phyloP scores from a whole-genome alignment of 2,113 vertebrate species.

The Tetrax tetrax region DNA sequence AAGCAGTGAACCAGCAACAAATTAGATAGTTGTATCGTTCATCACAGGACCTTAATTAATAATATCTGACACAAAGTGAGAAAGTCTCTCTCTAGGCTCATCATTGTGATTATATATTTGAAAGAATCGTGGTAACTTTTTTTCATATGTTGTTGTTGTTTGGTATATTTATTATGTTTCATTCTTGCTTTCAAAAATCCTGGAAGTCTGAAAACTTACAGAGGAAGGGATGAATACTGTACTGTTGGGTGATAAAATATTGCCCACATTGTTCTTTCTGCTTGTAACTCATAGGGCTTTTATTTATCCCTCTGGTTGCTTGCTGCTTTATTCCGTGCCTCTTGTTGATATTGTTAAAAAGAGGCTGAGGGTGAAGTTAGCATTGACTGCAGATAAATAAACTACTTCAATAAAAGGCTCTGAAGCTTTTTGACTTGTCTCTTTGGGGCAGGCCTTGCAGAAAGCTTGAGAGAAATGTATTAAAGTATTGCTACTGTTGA shows the following conservation, averaged over 20 bases:
- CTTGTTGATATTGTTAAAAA: background rate
- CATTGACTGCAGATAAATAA: background rate
- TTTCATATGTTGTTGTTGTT: background rate
- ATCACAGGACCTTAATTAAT: constrained; percentile 30
- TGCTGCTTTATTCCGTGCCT: background rate
- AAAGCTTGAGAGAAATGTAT: background rate
- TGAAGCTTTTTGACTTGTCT: background rate
- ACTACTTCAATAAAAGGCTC: background rate
- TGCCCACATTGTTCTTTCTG: background rate
- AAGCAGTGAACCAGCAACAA: background rate
- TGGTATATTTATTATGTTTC: background rate
- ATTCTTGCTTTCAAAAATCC: background rate
- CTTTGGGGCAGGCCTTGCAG: background rate
- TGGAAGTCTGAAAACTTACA: background rate
- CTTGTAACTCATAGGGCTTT: background rate
- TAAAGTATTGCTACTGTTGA: background rate
- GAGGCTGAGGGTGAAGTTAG: background rate
- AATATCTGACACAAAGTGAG: background rate
- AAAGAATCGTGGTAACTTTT: background rate
- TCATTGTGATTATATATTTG: background rate
- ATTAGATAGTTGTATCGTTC: background rate
- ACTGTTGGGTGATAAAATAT: background rate
- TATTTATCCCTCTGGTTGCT: background rate
- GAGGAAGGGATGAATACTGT: background rate
- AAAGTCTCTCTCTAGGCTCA: background rate